Conservation (phyloP, 2,113 vertebrate species). For the Actenoides hombroni region DNA sequence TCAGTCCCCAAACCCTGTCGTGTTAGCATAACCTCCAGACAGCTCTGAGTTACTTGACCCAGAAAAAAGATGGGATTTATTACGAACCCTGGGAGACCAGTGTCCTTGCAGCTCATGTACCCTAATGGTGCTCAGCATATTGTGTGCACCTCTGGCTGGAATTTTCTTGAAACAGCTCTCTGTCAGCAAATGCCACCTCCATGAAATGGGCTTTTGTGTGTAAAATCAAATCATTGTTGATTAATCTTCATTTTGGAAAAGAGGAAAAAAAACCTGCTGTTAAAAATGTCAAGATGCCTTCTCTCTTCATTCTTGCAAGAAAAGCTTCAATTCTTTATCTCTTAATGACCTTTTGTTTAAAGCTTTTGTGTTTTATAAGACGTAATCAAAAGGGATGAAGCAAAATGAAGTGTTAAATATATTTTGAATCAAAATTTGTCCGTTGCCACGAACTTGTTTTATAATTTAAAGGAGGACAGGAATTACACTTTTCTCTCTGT, state of each 20-base stretch:
- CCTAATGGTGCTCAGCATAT: not conserved
- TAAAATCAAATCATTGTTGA: constrained; percentile 58
- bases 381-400: not conserved
- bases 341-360: constrained; percentile 66
- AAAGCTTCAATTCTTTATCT: constrained; percentile 39
- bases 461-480: not conserved
- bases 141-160: not conserved
- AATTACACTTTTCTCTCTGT: not conserved
- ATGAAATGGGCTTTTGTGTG: not conserved
- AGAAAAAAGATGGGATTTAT: constrained; percentile 53
- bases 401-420: constrained; percentile 32
- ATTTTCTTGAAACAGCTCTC: not conserved
- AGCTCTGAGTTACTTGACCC: constrained; percentile 59
- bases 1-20: constrained; percentile 13
- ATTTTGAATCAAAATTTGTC: not conserved
- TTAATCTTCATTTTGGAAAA: constrained; percentile 51
- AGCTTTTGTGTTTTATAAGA: constrained; percentile 34
- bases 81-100: not conserved
- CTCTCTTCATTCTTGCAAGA: not conserved
- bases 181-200: constrained; percentile 43
- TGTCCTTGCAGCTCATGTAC: constrained; percentile 32
- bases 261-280: not conserved
- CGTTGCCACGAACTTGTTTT: not conserved
- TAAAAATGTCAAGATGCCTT: constrained; percentile 59
- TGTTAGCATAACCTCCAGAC: constrained; percentile 67